phyloP scores from a whole-genome alignment of 2,888 invertebrate genomes.

The Eilema sororculum region DNA sequence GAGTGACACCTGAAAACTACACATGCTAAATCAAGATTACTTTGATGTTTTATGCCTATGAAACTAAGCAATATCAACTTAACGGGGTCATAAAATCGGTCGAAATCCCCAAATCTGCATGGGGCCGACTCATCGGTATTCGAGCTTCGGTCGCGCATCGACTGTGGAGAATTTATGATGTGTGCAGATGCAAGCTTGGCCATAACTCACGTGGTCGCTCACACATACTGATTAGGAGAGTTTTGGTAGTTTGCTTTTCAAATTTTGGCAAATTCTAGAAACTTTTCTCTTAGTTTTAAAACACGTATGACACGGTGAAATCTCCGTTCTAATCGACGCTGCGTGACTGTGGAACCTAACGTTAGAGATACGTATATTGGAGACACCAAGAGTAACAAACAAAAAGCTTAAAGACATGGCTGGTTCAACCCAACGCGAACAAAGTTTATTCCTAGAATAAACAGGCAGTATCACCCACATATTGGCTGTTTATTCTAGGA shows the following conservation, averaged over 20 bases:
- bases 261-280: slow-evolving; percentile 16
- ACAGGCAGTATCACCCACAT: no score
- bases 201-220: slow-evolving; percentile 61
- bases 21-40: neutral
- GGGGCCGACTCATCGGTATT: slow-evolving; percentile 64
- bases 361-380: no score
- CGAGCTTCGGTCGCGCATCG: slow-evolving; percentile 68
- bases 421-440: no score
- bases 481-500: no score
- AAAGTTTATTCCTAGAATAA: no score
- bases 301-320: neutral
- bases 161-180: slow-evolving; percentile 73
- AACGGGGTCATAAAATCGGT: slow-evolving; percentile 26
- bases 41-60: neutral
- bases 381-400: neutral
- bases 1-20: neutral
- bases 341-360: neutral
- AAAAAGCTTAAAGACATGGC: no score
- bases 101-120: slow-evolving; percentile 36
- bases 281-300: neutral
- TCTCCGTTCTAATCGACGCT: neutral
- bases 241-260: slow-evolving; percentile 16
- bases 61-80: slow-evolving; percentile 16
- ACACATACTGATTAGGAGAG: slow-evolving; percentile 62
- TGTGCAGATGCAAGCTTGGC: slow-evolving; percentile 64